Conservation (phyloP, 2,113 vertebrate genomes). For the Neogobius melanostomus region DNA sequence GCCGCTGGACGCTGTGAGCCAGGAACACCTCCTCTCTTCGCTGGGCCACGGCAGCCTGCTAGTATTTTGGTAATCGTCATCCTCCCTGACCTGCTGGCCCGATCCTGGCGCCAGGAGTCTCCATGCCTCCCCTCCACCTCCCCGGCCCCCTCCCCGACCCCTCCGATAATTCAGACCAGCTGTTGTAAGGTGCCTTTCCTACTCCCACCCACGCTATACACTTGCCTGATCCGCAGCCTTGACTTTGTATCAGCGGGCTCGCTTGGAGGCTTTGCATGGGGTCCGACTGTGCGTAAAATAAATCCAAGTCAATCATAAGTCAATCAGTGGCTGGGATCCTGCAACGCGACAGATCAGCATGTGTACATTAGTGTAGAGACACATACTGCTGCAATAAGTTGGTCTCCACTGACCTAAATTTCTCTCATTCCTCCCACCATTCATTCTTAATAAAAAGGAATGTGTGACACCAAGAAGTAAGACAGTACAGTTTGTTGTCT, state of each 20-base stretch:
- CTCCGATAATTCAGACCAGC: slow-evolving; percentile 77
- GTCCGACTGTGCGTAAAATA: slow-evolving; percentile 57
- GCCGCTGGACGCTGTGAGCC: slow-evolving; percentile 61
- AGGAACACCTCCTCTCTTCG: slow-evolving; percentile 73
- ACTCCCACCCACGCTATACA: slow-evolving; percentile 54
- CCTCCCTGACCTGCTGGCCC: slow-evolving; percentile 78
- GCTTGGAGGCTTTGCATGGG: slow-evolving; percentile 62
- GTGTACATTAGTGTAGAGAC: slow-evolving; percentile 36
- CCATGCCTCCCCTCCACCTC: slow-evolving; percentile 59
- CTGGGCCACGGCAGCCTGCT: slow-evolving; percentile 70
- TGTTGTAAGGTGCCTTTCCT: slow-evolving; percentile 79
- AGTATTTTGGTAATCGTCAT: slow-evolving; percentile 80
- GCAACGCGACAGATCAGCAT: slow-evolving; percentile 54
- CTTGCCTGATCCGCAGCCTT: slow-evolving; percentile 58
- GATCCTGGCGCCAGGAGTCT: slow-evolving; percentile 80
- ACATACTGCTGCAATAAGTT: slow-evolving; percentile 12
- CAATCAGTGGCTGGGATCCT: slow-evolving; percentile 53
- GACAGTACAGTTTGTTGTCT: slow-evolving; percentile 52
- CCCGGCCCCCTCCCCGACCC: slow-evolving; percentile 55
- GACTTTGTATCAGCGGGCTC: slow-evolving; percentile 34
- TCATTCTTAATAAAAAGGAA: slow-evolving; percentile 56
- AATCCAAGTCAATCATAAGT: slow-evolving; percentile 62
- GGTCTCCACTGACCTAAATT: slow-evolving; percentile 49
- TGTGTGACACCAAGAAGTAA: slow-evolving; percentile 58
- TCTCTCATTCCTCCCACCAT: slow-evolving; percentile 37